These are phyloP conservation scores for Frieseomelitta varia DNA, from an alignment of 1,140 invertebrate genomes.

Conservation along the genomic window DNA sequence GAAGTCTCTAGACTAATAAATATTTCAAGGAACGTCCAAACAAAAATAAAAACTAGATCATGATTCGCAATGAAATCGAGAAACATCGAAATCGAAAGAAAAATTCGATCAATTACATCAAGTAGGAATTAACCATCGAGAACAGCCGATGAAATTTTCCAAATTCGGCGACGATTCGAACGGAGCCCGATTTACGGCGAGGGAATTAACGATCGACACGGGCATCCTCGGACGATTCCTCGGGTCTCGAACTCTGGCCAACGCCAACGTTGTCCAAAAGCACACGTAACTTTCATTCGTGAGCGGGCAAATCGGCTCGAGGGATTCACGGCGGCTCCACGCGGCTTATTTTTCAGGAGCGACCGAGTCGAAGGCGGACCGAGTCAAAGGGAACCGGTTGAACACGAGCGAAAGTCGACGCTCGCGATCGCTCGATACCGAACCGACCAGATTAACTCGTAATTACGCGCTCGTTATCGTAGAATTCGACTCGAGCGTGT, in stretches of 20 bases:
- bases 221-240: neutral
- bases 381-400: slow-evolving; percentile 66
- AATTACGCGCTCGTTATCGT: slow-evolving; percentile 65
- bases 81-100: neutral
- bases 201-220: neutral
- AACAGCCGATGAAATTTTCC: neutral
- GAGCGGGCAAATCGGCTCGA: slow-evolving; percentile 15
- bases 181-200: neutral
- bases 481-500: slow-evolving; percentile 53
- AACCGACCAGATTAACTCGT: slow-evolving; percentile 61
- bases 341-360: slow-evolving; percentile 48
- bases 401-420: slow-evolving; percentile 63
- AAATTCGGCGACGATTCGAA: neutral
- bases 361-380: slow-evolving; percentile 47
- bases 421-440: slow-evolving; percentile 56
- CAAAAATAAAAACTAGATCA: no score
- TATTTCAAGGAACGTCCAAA: no score
- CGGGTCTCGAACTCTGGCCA: neutral
- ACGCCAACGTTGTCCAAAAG: neutral
- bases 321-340: slow-evolving; percentile 40
- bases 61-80: neutral
- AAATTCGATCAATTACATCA: neutral
- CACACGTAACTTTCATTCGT: slow-evolving; percentile 15
- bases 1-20: no score
- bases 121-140: no score